phyloP scores from a whole-genome alignment of 1,140 invertebrate species.

The Dendrolimus kikuchii region DNA sequence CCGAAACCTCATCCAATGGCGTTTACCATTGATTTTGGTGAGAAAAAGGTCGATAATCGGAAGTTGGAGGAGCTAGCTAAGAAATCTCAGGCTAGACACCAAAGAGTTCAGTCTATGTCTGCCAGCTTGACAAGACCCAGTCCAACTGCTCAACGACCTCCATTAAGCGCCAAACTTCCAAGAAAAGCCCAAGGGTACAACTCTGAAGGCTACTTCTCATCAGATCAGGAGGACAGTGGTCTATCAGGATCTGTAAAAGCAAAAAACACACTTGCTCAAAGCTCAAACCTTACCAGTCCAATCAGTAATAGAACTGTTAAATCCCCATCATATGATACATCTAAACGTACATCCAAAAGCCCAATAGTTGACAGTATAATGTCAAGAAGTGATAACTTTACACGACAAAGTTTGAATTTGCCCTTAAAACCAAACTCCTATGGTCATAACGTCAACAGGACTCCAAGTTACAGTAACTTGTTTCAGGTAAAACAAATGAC shows the following conservation, averaged over 20 bases:
- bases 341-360: conserved; percentile 63
- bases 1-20: conserved; percentile 69
- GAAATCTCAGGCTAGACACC: conserved; percentile 79
- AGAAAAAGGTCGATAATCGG: conserved; percentile 75
- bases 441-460: conserved; percentile 52
- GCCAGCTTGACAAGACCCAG: conserved; percentile 45
- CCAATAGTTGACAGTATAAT: conserved; percentile 71
- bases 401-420: conserved; percentile 60
- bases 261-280: conserved; percentile 46
- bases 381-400: conserved; percentile 66
- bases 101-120: conserved; percentile 80
- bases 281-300: conserved; percentile 35
- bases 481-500: conserved; percentile 50
- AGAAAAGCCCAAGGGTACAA: conserved; percentile 76
- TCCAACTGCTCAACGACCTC: conserved; percentile 65
- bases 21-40: conserved; percentile 81
- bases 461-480: conserved; percentile 50
- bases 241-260: conserved; percentile 53
- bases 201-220: conserved; percentile 80
- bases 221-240: conserved; percentile 75
- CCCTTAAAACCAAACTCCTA: conserved; percentile 70
- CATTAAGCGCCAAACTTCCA: conserved; percentile 73
- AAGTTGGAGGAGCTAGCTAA: conserved; percentile 79
- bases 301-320: conserved; percentile 42
- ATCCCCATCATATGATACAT: conserved; percentile 43